These are phyloP conservation scores for Noctua janthina DNA, from an alignment of 2,888 invertebrate species.

Conservation along the genomic window DNA sequence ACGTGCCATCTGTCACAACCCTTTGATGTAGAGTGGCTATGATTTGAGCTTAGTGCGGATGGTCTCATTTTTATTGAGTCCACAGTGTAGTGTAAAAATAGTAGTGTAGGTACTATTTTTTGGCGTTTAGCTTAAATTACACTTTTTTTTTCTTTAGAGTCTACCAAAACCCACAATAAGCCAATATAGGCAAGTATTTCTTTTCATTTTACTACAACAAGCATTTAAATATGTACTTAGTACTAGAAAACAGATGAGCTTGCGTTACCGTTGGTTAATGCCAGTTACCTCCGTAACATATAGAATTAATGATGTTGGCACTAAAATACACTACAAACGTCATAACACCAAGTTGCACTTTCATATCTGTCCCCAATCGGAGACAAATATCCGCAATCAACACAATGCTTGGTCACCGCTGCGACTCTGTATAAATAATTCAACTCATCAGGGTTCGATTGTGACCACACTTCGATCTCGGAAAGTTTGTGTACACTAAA, in stretches of 20 bases:
- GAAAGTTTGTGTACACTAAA: constrained; percentile 67
- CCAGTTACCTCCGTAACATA: neutral
- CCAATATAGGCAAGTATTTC: neutral
- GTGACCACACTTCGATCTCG: constrained; percentile 67
- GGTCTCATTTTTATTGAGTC: neutral
- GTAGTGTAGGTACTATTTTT: neutral
- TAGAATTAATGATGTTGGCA: neutral
- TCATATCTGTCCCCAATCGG: neutral
- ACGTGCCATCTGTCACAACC: constrained; percentile 81
- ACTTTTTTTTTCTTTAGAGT: neutral
- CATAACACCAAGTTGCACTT: constrained; percentile 3
- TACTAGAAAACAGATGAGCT: neutral
- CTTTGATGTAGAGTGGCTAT: constrained; percentile 73
- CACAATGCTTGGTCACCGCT: constrained; percentile 69
- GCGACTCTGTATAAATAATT: constrained; percentile 82
- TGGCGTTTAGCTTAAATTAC: neutral
- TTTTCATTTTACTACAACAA: neutral
- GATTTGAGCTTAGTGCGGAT: neutral
- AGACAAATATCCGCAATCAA: constrained; percentile 28
- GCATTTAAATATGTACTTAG: neutral
- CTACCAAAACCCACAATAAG: neutral
- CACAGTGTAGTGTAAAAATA: neutral
- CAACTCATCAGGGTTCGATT: constrained; percentile 79
- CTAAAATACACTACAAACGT: neutral
- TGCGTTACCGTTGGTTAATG: neutral